phyloP scores from a whole-genome alignment of 2,113 vertebrate species.

The Peucedramus taeniatus region DNA sequence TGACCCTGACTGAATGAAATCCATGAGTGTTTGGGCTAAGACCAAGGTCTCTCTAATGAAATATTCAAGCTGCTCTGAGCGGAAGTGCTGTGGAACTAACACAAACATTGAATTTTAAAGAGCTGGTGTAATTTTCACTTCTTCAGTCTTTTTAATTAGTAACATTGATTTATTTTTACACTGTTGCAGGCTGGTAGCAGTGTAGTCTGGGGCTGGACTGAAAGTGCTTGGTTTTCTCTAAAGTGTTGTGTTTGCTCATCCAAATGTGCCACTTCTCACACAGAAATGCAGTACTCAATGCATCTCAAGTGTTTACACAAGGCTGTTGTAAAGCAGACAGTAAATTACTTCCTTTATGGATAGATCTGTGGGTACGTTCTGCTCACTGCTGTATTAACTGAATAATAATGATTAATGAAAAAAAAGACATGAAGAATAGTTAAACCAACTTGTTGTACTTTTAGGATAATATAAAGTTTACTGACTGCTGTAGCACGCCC shows the following conservation, averaged over 20 bases:
- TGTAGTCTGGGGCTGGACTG: background rate
- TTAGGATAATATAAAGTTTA: background rate
- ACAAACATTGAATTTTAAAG: background rate
- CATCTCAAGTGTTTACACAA: background rate
- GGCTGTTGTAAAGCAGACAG: background rate
- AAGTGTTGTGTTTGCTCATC: background rate
- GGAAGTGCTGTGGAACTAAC: background rate
- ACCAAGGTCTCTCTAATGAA: background rate
- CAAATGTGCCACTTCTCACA: background rate
- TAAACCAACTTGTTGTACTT: background rate
- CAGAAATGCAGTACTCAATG: background rate
- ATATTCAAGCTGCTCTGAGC: accelerated
- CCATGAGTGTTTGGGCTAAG: background rate
- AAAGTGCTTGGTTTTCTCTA: background rate
- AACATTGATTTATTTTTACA: background rate
- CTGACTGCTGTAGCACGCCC: background rate
- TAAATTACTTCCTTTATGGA: slow-evolving; percentile 34
- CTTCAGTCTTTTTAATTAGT: background rate
- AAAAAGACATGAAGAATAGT: background rate
- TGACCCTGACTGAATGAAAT: background rate
- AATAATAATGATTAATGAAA: slow-evolving; percentile 13
- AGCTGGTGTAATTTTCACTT: background rate
- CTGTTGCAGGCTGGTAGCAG: background rate
- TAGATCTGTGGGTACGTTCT: background rate
- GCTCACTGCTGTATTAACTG: background rate